A percentile compares a stretch with the other conserved stretches of the same genome.
phyloP scores from a whole-genome alignment of 1,140 invertebrate species.

The Drosophila busckii region DNA sequence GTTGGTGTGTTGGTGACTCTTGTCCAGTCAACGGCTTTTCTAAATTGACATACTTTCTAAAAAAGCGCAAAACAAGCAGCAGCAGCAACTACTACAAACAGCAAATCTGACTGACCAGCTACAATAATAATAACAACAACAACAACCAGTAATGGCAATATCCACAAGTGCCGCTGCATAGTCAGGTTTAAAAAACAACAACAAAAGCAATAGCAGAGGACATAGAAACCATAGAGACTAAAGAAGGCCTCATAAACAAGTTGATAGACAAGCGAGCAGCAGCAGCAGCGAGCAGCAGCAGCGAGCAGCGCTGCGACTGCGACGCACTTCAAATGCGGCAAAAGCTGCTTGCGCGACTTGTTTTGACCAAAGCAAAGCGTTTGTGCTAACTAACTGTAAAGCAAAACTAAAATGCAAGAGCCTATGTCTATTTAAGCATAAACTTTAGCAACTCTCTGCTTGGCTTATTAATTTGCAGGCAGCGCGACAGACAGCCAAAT shows the following conservation, averaged over 20 bases:
- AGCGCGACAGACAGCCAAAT: too few species aligned
- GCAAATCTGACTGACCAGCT: conserved; percentile 19
- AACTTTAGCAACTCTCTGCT: conserved; percentile 2
- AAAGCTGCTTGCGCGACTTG: conserved; percentile 2
- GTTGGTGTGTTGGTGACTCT: conserved; percentile 16
- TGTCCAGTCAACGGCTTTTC: conserved; percentile 72
- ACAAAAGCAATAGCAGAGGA: conserved; percentile 7
- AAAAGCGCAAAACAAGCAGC: conserved; percentile 46
- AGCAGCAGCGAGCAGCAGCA: neutral
- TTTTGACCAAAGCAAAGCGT: too few species aligned
- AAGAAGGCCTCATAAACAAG: conserved; percentile 42
- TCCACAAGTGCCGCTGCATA: conserved; percentile 15
- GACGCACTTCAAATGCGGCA: neutral
- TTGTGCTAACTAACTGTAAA: conserved; percentile 9
- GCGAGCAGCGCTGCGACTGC: neutral
- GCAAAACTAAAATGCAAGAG: too few species aligned
- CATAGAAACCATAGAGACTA: conserved; percentile 21
- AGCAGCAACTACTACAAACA: conserved; percentile 44
- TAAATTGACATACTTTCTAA: conserved; percentile 77
- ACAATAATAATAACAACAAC: conserved; percentile 6
- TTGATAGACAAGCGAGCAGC: conserved; percentile 27
- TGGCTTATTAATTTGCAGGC: too few species aligned
- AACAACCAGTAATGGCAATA: conserved; percentile 25
- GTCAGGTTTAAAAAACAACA: conserved; percentile 24
- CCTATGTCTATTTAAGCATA: conserved; percentile 3